phyloP scores from a whole-genome alignment of 2,888 invertebrate genomes.

The Orchesellides sinensis region DNA sequence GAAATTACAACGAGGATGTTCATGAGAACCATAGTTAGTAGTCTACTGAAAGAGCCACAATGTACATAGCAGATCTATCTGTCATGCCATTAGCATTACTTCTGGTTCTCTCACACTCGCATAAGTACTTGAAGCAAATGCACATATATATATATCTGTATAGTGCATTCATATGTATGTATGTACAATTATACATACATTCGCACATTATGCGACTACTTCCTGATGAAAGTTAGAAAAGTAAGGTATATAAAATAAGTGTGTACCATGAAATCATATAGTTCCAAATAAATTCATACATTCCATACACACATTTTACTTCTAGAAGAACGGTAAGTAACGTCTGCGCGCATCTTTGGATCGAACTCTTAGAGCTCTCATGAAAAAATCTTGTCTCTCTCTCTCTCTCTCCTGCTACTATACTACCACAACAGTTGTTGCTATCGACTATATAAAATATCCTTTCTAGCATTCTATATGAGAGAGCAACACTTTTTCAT shows the following conservation, averaged over 20 bases:
- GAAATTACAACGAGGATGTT: no score
- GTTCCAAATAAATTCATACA: not conserved
- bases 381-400: constrained; percentile 12
- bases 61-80: no score
- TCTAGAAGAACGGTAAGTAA: constrained; percentile 29
- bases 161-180: not conserved
- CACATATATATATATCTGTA: not conserved
- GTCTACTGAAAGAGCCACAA: no score
- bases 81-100: no score
- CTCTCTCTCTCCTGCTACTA: constrained; percentile 13
- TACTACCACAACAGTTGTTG: not conserved
- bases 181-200: not conserved
- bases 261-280: not conserved
- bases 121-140: not conserved
- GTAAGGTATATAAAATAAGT: not conserved
- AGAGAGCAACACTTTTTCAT: constrained; percentile 11
- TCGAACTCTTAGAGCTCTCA: constrained; percentile 55
- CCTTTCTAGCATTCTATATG: not conserved
- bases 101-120: not conserved
- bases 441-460: not conserved
- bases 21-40: no score
- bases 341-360: constrained; percentile 69
- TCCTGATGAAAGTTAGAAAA: not conserved
- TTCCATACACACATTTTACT: not conserved
- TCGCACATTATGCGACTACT: no score